Conservation (phyloP, 2,113 vertebrate genomes). For the Potamarius usumacintae region DNA sequence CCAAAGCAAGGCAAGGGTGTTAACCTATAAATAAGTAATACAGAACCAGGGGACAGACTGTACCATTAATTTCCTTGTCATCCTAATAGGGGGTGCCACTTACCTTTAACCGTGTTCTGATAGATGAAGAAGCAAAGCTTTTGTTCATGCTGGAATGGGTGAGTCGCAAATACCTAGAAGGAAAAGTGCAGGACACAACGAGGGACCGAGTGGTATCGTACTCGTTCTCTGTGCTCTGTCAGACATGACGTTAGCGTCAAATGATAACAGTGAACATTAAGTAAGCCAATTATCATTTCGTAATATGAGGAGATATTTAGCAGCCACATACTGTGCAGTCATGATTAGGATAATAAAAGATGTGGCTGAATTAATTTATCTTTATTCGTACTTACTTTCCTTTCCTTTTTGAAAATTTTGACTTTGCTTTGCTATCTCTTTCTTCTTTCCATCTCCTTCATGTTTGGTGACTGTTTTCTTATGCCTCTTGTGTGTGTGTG, state of each 20-base stretch:
- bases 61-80: constrained; percentile 58
- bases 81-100: constrained; percentile 62
- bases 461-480: not conserved
- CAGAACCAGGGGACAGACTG: constrained; percentile 42
- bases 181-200: constrained; percentile 22
- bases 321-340: constrained; percentile 30
- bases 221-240: constrained; percentile 13
- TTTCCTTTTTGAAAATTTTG: not conserved
- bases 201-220: not conserved
- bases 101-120: constrained; percentile 66
- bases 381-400: not conserved
- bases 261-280: constrained; percentile 31
- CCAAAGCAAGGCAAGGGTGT: constrained; percentile 35
- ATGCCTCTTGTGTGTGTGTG: too few species aligned
- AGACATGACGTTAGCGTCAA: constrained; percentile 31
- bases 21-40: constrained; percentile 54
- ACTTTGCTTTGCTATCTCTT: not conserved
- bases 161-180: constrained; percentile 47
- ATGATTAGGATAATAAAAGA: constrained; percentile 37
- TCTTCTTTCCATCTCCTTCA: not conserved
- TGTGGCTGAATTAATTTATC: constrained; percentile 22
- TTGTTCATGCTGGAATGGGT: constrained; percentile 10
- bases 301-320: constrained; percentile 30
- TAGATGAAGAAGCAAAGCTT: constrained; percentile 57
- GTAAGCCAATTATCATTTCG: constrained; percentile 37